phyloP scores from a whole-genome alignment of 2,797 vertebrate genomes.

The Halcyon smyrnensis region DNA sequence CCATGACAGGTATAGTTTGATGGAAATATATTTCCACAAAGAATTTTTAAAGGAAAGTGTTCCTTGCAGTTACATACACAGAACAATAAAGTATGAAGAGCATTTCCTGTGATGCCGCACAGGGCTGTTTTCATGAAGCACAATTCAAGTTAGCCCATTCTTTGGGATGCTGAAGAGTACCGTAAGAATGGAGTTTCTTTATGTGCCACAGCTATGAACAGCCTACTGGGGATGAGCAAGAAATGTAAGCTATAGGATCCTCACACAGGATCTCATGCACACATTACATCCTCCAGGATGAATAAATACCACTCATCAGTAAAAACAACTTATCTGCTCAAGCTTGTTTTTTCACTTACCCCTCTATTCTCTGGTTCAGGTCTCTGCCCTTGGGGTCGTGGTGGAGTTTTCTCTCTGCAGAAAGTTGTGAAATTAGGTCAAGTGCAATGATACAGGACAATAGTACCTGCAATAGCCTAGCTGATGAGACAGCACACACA shows the following conservation, averaged over 20 bases:
- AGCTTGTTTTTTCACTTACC: slow-evolving; percentile 79
- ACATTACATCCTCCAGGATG: not conserved
- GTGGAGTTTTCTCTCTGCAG: slow-evolving; percentile 94
- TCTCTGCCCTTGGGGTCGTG: slow-evolving; percentile 96
- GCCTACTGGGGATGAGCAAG: not conserved
- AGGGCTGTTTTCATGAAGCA: not conserved
- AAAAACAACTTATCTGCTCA: not conserved
- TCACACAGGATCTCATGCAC: not conserved
- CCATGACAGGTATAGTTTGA: not conserved
- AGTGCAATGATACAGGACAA: not conserved
- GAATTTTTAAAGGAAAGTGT: not conserved
- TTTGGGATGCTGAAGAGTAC: not conserved
- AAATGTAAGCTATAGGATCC: not conserved
- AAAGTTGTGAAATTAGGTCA: slow-evolving; percentile 37
- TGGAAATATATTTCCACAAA: not conserved
- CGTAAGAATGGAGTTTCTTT: not conserved
- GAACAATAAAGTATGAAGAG: not conserved
- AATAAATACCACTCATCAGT: not conserved
- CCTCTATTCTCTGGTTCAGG: slow-evolving; percentile 98
- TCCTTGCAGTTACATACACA: not conserved
- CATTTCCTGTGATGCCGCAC: not conserved
- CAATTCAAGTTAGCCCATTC: not conserved
- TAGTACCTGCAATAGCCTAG: not conserved
- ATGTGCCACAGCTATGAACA: not conserved
- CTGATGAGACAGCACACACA: not conserved